Conservation (phyloP, 2,113 vertebrate species). For the Alouatta palliata region DNA sequence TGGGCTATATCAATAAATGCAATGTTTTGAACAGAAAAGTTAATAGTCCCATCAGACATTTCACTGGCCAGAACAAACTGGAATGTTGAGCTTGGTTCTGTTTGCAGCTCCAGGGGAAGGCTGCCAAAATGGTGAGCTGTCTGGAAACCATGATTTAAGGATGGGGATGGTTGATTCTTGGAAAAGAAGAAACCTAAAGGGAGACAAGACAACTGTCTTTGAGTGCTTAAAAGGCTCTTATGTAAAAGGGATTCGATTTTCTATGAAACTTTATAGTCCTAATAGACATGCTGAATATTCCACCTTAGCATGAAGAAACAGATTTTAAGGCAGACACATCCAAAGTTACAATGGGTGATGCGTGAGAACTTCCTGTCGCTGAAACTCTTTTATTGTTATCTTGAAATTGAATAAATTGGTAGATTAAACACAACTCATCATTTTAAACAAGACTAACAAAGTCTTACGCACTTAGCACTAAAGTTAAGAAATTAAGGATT, state of each 20-base stretch:
- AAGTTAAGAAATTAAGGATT: neutral
- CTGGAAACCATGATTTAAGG: conserved; percentile 58
- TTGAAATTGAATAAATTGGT: neutral
- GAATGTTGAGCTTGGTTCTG: conserved; percentile 39
- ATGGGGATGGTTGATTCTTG: neutral
- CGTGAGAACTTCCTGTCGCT: neutral
- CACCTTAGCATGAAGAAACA: conserved; percentile 6
- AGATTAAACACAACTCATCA: conserved; percentile 20
- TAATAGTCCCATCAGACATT: conserved; percentile 62
- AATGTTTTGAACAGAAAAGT: conserved; percentile 34
- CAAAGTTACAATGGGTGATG: neutral
- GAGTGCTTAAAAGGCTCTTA: conserved; percentile 22
- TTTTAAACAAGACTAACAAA: conserved; percentile 37
- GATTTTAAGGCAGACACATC: neutral
- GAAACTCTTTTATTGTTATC: neutral
- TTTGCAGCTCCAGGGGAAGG: neutral
- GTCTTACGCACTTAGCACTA: neutral
- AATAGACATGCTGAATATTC: neutral
- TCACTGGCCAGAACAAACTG: conserved; percentile 63
- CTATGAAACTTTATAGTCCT: conserved; percentile 37
- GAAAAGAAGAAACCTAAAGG: conserved; percentile 23
- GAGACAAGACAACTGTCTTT: conserved; percentile 30
- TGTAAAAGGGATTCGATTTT: conserved; percentile 26
- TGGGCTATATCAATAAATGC: conserved; percentile 60
- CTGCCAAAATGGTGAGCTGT: conserved; percentile 54